These are phyloP conservation scores for Rattus norvegicus DNA, from an alignment of 2,113 vertebrate genomes.

Conservation along the genomic window GRCr8 NC_086039.1:104032501-104033000, in stretches of 20 bases:
- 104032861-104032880: background rate
- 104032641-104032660: background rate
- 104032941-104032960: background rate
- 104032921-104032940: background rate
- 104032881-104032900: background rate
- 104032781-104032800: no score
- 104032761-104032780: no score
- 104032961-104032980: background rate
- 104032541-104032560: background rate
- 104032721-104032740: no score
- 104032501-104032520: background rate
- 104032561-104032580: background rate
- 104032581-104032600: background rate
- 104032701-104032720: no score
- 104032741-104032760: no score
- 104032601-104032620: background rate
- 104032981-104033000: background rate
- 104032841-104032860: background rate
- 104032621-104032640: background rate
- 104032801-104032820: no score
- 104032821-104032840: no score
- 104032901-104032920: background rate
- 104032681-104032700: background rate
- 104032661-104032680: background rate
- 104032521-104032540: background rate